Conservation (phyloP, 2,113 vertebrate genomes). For the Zingel zingel region DNA sequence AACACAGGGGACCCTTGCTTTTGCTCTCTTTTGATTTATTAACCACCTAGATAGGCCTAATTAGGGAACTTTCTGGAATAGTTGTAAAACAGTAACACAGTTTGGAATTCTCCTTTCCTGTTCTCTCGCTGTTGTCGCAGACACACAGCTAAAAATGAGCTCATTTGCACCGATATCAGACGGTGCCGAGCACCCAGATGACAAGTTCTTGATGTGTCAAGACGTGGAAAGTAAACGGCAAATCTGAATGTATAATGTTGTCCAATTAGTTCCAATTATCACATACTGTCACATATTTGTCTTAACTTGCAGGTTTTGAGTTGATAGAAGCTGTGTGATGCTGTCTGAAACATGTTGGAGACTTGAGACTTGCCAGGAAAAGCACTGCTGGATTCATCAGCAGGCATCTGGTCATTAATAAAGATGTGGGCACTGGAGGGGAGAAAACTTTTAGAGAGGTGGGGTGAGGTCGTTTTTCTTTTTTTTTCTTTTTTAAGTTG, state of each 20-base stretch:
- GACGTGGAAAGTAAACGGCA: slow-evolving; percentile 52
- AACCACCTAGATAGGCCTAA: slow-evolving; percentile 70
- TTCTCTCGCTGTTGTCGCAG: neutral
- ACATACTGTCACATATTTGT: slow-evolving; percentile 54
- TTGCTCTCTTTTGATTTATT: slow-evolving; percentile 67
- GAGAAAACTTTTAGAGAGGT: slow-evolving; percentile 6
- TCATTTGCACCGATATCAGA: slow-evolving; percentile 64
- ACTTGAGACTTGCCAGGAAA: slow-evolving; percentile 20
- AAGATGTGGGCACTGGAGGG: slow-evolving; percentile 40
- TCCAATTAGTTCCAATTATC: slow-evolving; percentile 78
- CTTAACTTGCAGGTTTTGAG: slow-evolving; percentile 45
- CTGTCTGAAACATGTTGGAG: slow-evolving; percentile 18
- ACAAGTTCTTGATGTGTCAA: slow-evolving; percentile 61
- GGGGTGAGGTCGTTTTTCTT: neutral
- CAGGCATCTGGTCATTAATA: slow-evolving; percentile 47
- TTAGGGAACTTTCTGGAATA: slow-evolving; percentile 70
- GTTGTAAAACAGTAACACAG: slow-evolving; percentile 28
- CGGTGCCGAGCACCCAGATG: slow-evolving; percentile 30
- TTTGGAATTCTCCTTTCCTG: slow-evolving; percentile 12
- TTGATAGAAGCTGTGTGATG: slow-evolving; percentile 20
- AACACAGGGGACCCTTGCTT: slow-evolving; percentile 21
- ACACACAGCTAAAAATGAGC: slow-evolving; percentile 24
- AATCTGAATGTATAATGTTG: slow-evolving; percentile 51
- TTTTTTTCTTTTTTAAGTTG: too few relatives aligned
- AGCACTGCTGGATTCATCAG: slow-evolving; percentile 42